phyloP scores from a whole-genome alignment of 30 jellyfish, hydroid and myxozoan species.

The Turritopsis rubra region DNA sequence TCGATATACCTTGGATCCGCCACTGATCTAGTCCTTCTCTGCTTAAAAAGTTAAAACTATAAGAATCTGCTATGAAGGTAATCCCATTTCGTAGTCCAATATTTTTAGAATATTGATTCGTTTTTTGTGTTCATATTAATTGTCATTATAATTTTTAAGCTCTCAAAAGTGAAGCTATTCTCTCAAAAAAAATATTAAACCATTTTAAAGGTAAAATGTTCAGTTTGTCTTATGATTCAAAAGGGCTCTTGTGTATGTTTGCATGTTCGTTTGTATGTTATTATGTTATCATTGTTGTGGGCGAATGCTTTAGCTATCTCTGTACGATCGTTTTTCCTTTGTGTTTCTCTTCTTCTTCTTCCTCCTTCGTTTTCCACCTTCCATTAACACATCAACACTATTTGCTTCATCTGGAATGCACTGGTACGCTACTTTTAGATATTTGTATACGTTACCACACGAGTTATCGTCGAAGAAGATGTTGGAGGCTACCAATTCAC shows the following conservation, averaged over 20 bases:
- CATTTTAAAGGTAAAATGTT: neutral
- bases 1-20: too few relatives aligned
- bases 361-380: constrained; percentile 74
- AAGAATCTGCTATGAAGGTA: neutral
- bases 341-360: constrained; percentile 94
- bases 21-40: too few relatives aligned
- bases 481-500: constrained; percentile 99
- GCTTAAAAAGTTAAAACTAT: too few relatives aligned
- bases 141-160: neutral
- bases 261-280: too few relatives aligned
- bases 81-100: neutral
- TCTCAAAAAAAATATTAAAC: neutral
- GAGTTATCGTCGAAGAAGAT: constrained; percentile 98
- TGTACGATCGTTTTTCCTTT: constrained; percentile 91
- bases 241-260: neutral
- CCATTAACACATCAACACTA: constrained; percentile 92
- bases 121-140: neutral
- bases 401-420: constrained; percentile 97
- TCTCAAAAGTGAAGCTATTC: neutral
- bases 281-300: neutral
- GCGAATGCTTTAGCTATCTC: constrained; percentile 66
- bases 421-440: constrained; percentile 90
- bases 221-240: neutral
- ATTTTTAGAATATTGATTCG: neutral
- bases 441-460: constrained; percentile 96